Evolutionary conservation across 2,888 invertebrate species (phyloP).

Genomic region (Desoria tigrina): DNA sequence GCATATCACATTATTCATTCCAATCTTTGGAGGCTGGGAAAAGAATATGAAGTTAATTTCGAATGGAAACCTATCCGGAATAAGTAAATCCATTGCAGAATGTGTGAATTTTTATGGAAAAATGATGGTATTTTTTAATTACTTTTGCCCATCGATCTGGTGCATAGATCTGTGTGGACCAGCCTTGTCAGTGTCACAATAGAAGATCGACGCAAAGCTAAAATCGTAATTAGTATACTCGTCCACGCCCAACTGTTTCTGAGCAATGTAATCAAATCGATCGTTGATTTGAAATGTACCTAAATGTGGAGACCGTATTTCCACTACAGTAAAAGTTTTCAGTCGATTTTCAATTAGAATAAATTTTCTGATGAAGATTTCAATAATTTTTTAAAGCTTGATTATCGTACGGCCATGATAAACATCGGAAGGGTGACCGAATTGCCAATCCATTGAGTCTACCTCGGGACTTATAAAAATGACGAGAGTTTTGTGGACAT

Average conservation of each 20-base stretch:
- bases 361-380: neutral
- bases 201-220: conserved; percentile 16
- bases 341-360: neutral
- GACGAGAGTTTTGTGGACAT: too few species aligned
- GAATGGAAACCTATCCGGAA: conserved; percentile 25
- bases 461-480: too few species aligned
- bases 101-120: too few species aligned
- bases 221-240: conserved; percentile 19
- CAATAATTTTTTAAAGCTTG: neutral
- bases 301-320: neutral
- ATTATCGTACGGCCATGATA: conserved; percentile 22
- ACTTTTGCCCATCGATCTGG: conserved; percentile 22
- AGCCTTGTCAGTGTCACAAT: conserved; percentile 20
- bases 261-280: conserved; percentile 15
- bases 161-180: conserved; percentile 20
- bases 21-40: neutral
- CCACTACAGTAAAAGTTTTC: conserved; percentile 11
- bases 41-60: conserved; percentile 23
- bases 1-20: neutral
- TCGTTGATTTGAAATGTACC: conserved; percentile 10
- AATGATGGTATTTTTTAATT: too few species aligned
- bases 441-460: neutral
- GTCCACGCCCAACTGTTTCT: neutral
- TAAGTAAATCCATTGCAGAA: too few species aligned
- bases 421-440: conserved; percentile 18